A percentile compares a stretch with the other conserved stretches of the same genome.
These are phyloP conservation scores for Bagarius yarrelli DNA, from an alignment of 2,113 vertebrate genomes.

Conservation along the genomic window DNA sequence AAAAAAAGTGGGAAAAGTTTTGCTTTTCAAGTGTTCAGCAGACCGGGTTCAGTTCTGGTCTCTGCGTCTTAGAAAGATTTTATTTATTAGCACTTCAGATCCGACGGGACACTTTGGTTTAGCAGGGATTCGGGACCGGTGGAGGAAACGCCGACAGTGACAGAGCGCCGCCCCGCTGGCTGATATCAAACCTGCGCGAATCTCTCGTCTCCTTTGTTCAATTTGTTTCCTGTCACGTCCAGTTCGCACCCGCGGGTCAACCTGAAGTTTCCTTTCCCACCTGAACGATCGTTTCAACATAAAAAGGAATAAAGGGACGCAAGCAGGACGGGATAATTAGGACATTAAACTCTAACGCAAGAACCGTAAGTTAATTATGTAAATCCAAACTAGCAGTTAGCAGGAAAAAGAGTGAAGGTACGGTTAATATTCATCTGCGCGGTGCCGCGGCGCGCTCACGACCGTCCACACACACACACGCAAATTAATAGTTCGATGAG, in stretches of 20 bases:
- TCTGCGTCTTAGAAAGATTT: neutral
- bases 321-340: conserved; percentile 86
- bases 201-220: conserved; percentile 1
- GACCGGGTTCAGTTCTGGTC: neutral
- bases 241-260: conserved; percentile 65
- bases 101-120: conserved; percentile 19
- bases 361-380: conserved; percentile 99
- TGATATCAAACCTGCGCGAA: neutral
- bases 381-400: conserved; percentile 97
- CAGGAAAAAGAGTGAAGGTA: conserved; percentile 87
- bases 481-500: conserved; percentile 93
- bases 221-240: conserved; percentile 47
- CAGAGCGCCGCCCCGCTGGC: neutral
- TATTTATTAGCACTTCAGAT: too few relatives aligned
- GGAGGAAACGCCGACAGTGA: neutral
- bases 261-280: conserved; percentile 75
- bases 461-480: conserved; percentile 86
- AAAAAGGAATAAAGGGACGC: conserved; percentile 2
- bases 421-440: conserved; percentile 95
- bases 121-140: conserved; percentile 17
- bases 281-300: conserved; percentile 77
- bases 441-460: conserved; percentile 77
- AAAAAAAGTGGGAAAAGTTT: conserved; percentile 33
- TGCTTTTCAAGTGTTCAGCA: conserved; percentile 30
- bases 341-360: conserved; percentile 90